Percentiles rank a stretch among this genome's conserved stretches.
Conservation (phyloP, 2,888 invertebrate genomes). For the Peribatodes rhomboidaria region DNA sequence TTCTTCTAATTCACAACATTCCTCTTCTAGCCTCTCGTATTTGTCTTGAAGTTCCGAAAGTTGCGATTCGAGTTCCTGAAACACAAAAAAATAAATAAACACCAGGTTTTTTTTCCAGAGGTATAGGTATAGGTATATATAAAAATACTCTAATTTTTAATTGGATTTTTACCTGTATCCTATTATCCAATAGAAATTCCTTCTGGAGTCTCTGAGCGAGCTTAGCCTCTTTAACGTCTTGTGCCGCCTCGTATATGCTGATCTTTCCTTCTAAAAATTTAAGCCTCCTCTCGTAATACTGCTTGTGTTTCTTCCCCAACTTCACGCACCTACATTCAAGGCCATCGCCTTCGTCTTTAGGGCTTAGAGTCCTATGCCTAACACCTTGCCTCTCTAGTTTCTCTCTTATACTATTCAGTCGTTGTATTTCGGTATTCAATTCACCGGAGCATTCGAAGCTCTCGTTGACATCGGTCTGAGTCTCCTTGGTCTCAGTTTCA, state of each 20-base stretch:
- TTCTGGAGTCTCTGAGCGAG: slow-evolving; percentile 88
- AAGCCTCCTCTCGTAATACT: slow-evolving; percentile 89
- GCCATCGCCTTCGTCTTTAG: slow-evolving; percentile 76
- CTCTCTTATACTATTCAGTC: slow-evolving; percentile 88
- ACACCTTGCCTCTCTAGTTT: slow-evolving; percentile 87
- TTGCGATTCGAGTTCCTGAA: slow-evolving; percentile 82
- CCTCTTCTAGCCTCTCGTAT: slow-evolving; percentile 89
- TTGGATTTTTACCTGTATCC: slow-evolving; percentile 72
- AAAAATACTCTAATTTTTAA: background rate
- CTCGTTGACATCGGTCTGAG: slow-evolving; percentile 87
- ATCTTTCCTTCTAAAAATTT: slow-evolving; percentile 89
- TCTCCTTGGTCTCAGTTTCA: slow-evolving; percentile 79
- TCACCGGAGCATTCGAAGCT: slow-evolving; percentile 83
- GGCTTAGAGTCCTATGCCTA: slow-evolving; percentile 80
- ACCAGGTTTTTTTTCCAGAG: too few species aligned
- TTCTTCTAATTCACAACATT: slow-evolving; percentile 91
- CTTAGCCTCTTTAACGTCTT: slow-evolving; percentile 87
- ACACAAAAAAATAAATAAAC: slow-evolving; percentile 12
- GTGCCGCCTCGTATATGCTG: slow-evolving; percentile 88
- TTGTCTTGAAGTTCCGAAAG: slow-evolving; percentile 87
- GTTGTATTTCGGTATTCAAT: slow-evolving; percentile 88
- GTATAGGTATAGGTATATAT: too few species aligned
- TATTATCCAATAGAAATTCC: slow-evolving; percentile 85
- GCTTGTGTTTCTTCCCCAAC: slow-evolving; percentile 86
- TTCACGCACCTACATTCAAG: slow-evolving; percentile 83